Base-by-base conservation (phyloP, 2,888 invertebrate genomes). In the Pyrgus malvae region DNA sequence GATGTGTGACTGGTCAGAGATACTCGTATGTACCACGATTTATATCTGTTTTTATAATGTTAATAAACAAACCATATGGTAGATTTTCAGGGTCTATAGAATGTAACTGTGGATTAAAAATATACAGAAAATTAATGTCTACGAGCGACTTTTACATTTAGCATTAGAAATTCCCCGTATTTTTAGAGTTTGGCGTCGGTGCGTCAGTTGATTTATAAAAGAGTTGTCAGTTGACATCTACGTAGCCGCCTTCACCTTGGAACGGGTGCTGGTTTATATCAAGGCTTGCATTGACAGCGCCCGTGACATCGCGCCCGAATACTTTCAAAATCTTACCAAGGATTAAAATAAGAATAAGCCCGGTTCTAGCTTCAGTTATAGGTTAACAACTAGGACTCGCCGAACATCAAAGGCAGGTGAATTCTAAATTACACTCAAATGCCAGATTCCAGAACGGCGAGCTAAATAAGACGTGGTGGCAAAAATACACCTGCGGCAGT, bases 231-330 rank as follows among this genome's bases (percentile, higher is more conserved):
- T 70, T 79, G 81, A 76, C 75, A 69, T 72, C 64, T 69, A 69
- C 68, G 67, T 65, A 62, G 23, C 81, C 75, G 83, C 89, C 90
- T 88, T 89, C 86, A 88, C 90, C 90, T 89, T 89, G 85, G 68
- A 71, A 61, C 66, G 70, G 57, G 68, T 67, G 70, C 80, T 88
- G 88, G 72, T 74, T 84, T 76, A 74, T 81, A 78, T 85, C 87
- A 82, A 68, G 65, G 73, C 69, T 71, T 71, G 72, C 78, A 80
- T 76, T 76, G 83, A 79, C 83, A 76, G 68, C 78, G 82, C 73
- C 86, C 84, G 75, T 85, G 87, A 88, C 87, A 83, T 74, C 73
- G 65, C 64, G 65, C 66, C 67, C 67, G 58, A 60, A 72, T 68
- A 68, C 67, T 74, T 67, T 80, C 9, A 42, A 14, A 14, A 27